Evolutionary conservation across 2,113 vertebrate genomes (phyloP).

Genomic region (Ancistrus triradiatus): DNA sequence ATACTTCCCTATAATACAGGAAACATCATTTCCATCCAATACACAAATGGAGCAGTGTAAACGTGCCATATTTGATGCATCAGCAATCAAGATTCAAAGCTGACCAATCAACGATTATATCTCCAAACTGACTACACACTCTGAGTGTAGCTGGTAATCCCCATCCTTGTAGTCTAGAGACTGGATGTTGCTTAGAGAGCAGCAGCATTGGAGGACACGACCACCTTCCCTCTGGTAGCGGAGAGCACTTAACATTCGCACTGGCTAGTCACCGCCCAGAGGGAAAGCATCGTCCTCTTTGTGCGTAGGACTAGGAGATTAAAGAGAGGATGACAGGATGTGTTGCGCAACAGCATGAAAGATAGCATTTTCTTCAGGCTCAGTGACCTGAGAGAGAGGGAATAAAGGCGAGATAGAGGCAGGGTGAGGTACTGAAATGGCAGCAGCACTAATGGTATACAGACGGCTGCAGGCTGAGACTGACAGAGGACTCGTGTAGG

Average conservation of each 20-base stretch:
- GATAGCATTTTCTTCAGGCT: slow-evolving; percentile 33
- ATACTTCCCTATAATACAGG: too few relatives aligned
- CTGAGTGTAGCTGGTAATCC: too few relatives aligned
- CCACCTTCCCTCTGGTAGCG: slow-evolving; percentile 19
- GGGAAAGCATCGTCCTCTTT: slow-evolving; percentile 25
- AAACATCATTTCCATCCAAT: too few relatives aligned
- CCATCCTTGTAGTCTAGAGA: too few relatives aligned
- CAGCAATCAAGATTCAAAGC: too few relatives aligned
- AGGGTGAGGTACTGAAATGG: background rate
- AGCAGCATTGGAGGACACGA: slow-evolving; percentile 10
- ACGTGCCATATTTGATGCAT: too few relatives aligned
- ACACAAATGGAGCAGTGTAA: too few relatives aligned
- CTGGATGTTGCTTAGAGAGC: background rate
- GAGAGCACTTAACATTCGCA: slow-evolving; percentile 28
- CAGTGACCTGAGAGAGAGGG: slow-evolving; percentile 37
- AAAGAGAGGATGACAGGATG: slow-evolving; percentile 25
- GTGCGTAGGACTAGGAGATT: slow-evolving; percentile 13
- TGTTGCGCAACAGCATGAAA: slow-evolving; percentile 17
- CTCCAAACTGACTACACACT: too few relatives aligned
- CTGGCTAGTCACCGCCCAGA: slow-evolving; percentile 13
- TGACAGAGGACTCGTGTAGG: background rate
- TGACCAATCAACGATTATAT: too few relatives aligned
- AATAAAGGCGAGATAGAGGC: slow-evolving; percentile 18
- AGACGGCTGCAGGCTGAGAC: slow-evolving; percentile 7
- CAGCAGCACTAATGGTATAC: slow-evolving; percentile 4